A percentile compares a stretch with the other conserved stretches of the same genome.
Evolutionary conservation across 2,888 invertebrate genomes (phyloP).

Genomic region (Xanthorhoe spadicearia): DNA sequence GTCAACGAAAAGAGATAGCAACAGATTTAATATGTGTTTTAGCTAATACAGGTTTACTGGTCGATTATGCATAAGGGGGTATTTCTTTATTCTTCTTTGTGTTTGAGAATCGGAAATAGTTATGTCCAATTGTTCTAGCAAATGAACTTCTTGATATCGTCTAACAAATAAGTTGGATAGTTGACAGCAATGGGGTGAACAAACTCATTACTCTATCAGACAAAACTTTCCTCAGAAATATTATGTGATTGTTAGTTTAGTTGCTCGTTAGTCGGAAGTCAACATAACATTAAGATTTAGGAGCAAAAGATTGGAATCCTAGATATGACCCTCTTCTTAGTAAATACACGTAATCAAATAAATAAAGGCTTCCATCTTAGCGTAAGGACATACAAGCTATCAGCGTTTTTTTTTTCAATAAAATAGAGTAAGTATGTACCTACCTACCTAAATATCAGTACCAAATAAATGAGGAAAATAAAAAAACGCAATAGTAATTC

Average conservation of each 20-base stretch:
- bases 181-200: conserved; percentile 21
- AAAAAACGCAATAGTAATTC: not conserved
- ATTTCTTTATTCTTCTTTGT: not conserved
- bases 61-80: too few species aligned
- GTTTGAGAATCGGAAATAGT: not conserved
- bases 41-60: too few species aligned
- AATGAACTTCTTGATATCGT: not conserved
- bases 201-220: conserved; percentile 31
- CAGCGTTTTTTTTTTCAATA: too few species aligned
- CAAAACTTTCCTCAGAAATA: conserved; percentile 31
- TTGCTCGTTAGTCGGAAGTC: conserved; percentile 30
- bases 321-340: conserved; percentile 3
- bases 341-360: too few species aligned
- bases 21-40: too few species aligned
- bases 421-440: too few species aligned
- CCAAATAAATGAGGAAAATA: not conserved
- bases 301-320: conserved; percentile 31
- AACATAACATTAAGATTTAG: conserved; percentile 23
- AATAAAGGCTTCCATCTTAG: too few species aligned
- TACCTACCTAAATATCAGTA: too few species aligned
- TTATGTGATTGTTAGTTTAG: conserved; percentile 28
- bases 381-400: too few species aligned
- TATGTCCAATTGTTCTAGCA: not conserved
- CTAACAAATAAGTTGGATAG: conserved; percentile 10
- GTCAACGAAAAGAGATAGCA: too few species aligned